These are phyloP conservation scores for Triplophysa rosa DNA, from an alignment of 2,113 vertebrate species.

Conservation along the genomic window DNA sequence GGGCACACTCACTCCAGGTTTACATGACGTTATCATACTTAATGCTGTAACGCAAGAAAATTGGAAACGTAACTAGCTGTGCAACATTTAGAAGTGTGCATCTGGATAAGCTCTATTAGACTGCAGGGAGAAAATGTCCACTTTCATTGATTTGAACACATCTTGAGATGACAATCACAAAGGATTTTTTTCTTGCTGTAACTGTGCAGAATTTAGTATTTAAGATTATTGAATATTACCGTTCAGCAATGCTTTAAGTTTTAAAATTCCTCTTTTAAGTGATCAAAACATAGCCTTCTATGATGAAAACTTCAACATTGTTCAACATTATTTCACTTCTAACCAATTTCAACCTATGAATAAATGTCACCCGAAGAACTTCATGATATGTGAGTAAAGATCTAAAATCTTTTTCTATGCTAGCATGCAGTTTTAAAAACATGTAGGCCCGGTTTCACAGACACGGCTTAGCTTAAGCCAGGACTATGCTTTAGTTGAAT, in stretches of 20 bases:
- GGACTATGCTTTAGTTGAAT: no score
- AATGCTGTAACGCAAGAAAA: neutral
- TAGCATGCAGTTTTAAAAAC: neutral
- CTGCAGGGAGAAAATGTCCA: no score
- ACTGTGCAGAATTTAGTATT: neutral
- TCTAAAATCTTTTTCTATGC: neutral
- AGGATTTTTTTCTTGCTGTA: neutral
- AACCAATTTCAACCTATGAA: neutral
- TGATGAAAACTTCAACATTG: neutral
- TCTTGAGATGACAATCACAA: no score
- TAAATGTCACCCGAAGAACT: neutral
- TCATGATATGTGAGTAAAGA: neutral
- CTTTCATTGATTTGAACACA: no score
- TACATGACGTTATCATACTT: neutral
- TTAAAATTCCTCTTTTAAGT: neutral
- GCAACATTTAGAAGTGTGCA: neutral
- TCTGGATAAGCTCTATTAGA: neutral
- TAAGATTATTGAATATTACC: neutral
- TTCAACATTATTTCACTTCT: neutral
- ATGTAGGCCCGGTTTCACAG: neutral
- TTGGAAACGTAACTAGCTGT: neutral
- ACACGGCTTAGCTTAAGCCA: no score
- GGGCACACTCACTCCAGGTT: conserved; percentile 62
- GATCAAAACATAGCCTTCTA: neutral
- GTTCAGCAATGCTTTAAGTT: neutral